Base-by-base conservation (phyloP, 2,797 vertebrate genomes). In the Periparus ater region DNA sequence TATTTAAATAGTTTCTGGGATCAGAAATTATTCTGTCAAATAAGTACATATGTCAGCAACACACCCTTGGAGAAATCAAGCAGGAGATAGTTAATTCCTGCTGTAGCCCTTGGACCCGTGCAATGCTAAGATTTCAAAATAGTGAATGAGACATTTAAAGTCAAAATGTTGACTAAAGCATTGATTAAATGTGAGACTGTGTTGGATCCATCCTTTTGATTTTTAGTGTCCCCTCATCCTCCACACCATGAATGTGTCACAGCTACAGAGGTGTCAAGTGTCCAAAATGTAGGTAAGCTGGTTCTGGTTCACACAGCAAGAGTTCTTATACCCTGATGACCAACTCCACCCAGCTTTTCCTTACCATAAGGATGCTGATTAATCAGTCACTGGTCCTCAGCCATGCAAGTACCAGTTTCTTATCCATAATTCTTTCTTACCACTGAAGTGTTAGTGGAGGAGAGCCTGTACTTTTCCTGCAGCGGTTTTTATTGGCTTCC, bases 401-500 rank as follows among this genome's bases (percentile, higher is more conserved):
- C 22, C 36, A 47, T 36, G 55, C 13, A 68, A 77, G 75, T 19
- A 44, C 5, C 21, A 9, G 9, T 50, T 92, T 61, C 19, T 78
- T 62, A 68, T 6, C 27, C 6, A 14, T 26, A 53, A 74, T 71
- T 84, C 17, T 61, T 72, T 76, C 40, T 62, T 68, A 30, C 16
- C 20, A 65, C 34, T 63, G 26, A 73, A n/a, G 30, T n/a, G 9
- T 23, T 80, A 54, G 11, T 58, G 67, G 15, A 54, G 15, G 17
- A 54, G 51, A 65, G 44, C 42, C 32, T 61, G 26, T 34, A 7
- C 8, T 42, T 84, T 44, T 67, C 61, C 50, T 70, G 27, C 36
- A 85, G 53, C 30, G 47, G 14, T 83, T 95, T 80, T 93, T 0
- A 0, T 54, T 0, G 0, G 19, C 23, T 34, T 12, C 9, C 71